Evolutionary conservation across 1,140 invertebrate species (phyloP).

Genomic region (Notospermus geniculatus): DNA sequence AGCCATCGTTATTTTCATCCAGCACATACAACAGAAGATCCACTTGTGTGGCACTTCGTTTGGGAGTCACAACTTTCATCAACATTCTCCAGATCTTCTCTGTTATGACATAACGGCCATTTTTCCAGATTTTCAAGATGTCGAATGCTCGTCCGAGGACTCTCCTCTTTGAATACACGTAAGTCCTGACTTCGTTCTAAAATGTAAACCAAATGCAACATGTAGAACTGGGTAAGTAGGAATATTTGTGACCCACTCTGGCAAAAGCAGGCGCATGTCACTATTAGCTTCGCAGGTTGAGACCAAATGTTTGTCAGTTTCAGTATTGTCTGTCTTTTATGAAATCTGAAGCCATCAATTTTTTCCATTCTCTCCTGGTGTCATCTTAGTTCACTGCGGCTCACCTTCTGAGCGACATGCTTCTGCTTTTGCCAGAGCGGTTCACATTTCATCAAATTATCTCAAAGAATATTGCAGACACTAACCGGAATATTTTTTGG

Average conservation of each 20-base stretch:
- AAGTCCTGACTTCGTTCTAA: constrained; percentile 58
- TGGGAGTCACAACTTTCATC: constrained; percentile 47
- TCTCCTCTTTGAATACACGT: constrained; percentile 54
- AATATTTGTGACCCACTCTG: too few relatives aligned
- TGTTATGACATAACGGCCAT: constrained; percentile 40
- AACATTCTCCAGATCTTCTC: constrained; percentile 48
- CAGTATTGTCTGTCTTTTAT: too few relatives aligned
- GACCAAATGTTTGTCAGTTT: too few relatives aligned
- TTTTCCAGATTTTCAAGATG: constrained; percentile 41
- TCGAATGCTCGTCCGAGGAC: constrained; percentile 56
- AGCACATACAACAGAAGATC: constrained; percentile 56
- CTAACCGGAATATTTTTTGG: too few relatives aligned
- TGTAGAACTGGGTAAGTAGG: not conserved
- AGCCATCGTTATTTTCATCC: constrained; percentile 50
- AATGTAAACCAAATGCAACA: constrained; percentile 16
- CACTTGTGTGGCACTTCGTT: constrained; percentile 47
- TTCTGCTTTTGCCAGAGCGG: too few relatives aligned
- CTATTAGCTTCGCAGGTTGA: too few relatives aligned
- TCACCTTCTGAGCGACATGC: too few relatives aligned
- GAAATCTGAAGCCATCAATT: too few relatives aligned
- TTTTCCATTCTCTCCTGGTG: too few relatives aligned
- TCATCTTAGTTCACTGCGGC: too few relatives aligned
- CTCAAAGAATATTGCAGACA: too few relatives aligned
- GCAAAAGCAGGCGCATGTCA: not conserved
- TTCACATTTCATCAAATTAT: too few relatives aligned